Base-by-base conservation (phyloP, 37 sponge, comb jelly and placozoan genomes). In the Spongilla lacustris region DNA sequence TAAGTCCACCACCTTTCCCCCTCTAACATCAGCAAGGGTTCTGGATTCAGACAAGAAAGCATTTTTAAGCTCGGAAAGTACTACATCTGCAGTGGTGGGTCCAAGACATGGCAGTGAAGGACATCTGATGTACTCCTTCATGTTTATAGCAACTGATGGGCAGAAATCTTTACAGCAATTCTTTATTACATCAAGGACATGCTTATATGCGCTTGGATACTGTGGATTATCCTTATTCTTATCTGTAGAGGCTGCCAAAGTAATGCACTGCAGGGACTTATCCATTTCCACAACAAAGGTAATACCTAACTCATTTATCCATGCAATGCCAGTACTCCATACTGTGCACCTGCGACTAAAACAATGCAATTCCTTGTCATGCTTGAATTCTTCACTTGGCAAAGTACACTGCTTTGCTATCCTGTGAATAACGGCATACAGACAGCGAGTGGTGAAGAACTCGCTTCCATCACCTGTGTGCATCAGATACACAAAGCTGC, bases 261-360 rank as follows among this genome's bases (percentile, higher is more conserved):
- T 58, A 17, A 58, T 10, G 58, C 58, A 58, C 58, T 14, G 58
- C 19, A 58, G 58, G 11, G 58, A 58, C 11, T 58, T 58, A 58
- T 58, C 58, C 46, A 85, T 36, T 68, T 78, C 86, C 24, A 85
- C 78, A 67, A 74, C 2, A 27, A 67, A 66, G 31, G 69, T 50
- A 36, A 75, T 78, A 9, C 79, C 86, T 37, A 34, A 8, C 26
- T 37, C 32, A 33, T 31, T 32, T 8, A 33, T 36, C 86, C 86
- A 85, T 14, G 66, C 26, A 29, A 85, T 78, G 2, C 86, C 86
- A 77, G 9, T 67, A 10, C 28, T 77, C 86, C 86, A 85, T 0
- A 77, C 35, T 27, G 66, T 69, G 70, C 86, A 85, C 5, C 66
- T 27, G n/a, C 86, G 68, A 5, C 34, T 35, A 17, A 58, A 58